Evolutionary conservation across 1,140 invertebrate species (phyloP), one percentile per base, ranked within the genome.

Genomic region (Drosophila bipectinata): DNA sequence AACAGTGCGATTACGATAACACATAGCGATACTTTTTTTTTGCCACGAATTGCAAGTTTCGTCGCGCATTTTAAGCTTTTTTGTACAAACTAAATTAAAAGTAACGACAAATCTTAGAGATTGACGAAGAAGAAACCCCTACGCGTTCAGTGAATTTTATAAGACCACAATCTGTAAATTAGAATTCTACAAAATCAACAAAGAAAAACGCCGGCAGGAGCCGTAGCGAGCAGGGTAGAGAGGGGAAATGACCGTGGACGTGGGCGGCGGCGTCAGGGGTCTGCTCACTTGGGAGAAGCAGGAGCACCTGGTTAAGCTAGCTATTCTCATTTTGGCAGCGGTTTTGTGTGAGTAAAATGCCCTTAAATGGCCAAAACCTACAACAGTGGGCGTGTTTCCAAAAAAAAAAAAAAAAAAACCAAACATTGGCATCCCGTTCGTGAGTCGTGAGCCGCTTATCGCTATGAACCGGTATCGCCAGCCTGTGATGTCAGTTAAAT

Each of bases 271-370:
- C 48, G 51, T 75, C 37, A 77, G 57, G 28, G 68, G 69, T 4
- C 14, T 80, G 14, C 53, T 88, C 51, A 77, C 84, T 10, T 89
- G 88, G 85, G 97, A 99, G 80, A 99, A 99, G 92, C 98, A 99
- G 92, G 97, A 99, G 92, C 98, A 97, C 39, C 94, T 99, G 75
- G 93, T 99, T 63, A 99, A 99, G 92, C 93, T 99, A 90, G 94
- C 96, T 60, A 97, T 99, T 91, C 94, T 99, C 51, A 96, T 98
- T 44, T 94, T 98, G 90, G 98, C 97, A 79, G 97, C 97, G 60
- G 95, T 99, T 90, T 93, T 99, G 76, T 98, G 98, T 99, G 95
- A 96, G 96, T 96, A 69, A n/a, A 32, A 41, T 3, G 4, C 2
- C 7, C 6, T 10, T 56, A 32, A 60, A 62, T 48, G n/a, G 74